Base-by-base conservation (phyloP, 2,113 vertebrate species). In the Trinectes maculatus region DNA sequence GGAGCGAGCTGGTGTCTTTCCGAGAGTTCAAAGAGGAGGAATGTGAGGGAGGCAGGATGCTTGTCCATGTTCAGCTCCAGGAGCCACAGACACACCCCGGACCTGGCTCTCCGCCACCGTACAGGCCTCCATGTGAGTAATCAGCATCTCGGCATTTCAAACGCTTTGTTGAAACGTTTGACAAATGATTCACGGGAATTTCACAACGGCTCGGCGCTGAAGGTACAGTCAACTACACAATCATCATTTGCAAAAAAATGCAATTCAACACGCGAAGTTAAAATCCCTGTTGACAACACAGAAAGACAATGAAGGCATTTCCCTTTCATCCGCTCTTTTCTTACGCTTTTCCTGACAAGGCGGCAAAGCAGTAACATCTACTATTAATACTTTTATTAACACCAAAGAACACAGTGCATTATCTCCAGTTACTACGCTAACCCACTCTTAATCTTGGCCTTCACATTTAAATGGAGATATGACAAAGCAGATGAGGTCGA, bases 21-120 rank as follows among this genome's bases (percentile, higher is more conserved):
- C 39, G 28, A 55, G 63, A 39, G 61, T 66, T 80, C 44, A 67
- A 59, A 56, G 65, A 64, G 79, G 37, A 59, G 61, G 61, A 37
- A 19, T 55, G 77, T 49, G 79, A 65, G 62, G 73, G 74, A 80
- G 60, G 63, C 33, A 76, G 70, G 75, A 77, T 75, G 65, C 63
- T 80, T 51, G 64, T 73, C 47, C 57, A 70, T 51, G 44, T 72
- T 81, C 18, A 66, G 36, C 62, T 69, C 70, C 57, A 65, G 79
- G 60, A 71, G 10, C 37, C 62, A 34, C 19, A 11, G 69, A 83
- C 84, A 77, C 84, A 65, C 82, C 77, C 74, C 15, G 49, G 53
- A 28, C 13, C 69, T 82, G 83, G 80, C 84, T 55, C 25, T 18
- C 57, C 54, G 71, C 71, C 85, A 65, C 61, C 24, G 66, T 57